A percentile compares a stretch with the other conserved stretches of the same genome.
Evolutionary conservation across 1,140 invertebrate species (phyloP).

Genomic region (Whitmania pigra): DNA sequence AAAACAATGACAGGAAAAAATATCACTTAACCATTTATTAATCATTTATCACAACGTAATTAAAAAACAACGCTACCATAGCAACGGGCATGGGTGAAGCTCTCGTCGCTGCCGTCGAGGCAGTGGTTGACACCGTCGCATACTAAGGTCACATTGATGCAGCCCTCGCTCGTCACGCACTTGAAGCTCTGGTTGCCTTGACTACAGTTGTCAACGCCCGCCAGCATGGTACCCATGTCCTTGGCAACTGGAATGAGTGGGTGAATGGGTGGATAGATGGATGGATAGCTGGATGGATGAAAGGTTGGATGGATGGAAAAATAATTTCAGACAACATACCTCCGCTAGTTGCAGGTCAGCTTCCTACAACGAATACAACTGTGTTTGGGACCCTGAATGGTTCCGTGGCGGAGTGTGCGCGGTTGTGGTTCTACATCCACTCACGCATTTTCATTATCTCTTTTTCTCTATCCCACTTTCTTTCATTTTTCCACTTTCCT

Average conservation of each 20-base stretch:
- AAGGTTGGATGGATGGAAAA: too few relatives aligned
- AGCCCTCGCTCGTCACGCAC: not conserved
- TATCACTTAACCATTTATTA: too few relatives aligned
- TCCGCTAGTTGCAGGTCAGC: too few relatives aligned
- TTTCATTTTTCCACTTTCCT: not conserved
- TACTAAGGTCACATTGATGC: slow-evolving; percentile 13
- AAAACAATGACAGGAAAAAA: too few relatives aligned
- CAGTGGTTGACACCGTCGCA: slow-evolving; percentile 20
- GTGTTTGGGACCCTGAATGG: too few relatives aligned
- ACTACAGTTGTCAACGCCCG: not conserved
- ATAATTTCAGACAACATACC: too few relatives aligned
- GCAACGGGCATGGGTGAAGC: slow-evolving; percentile 16
- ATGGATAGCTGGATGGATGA: too few relatives aligned
- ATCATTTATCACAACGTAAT: too few relatives aligned
- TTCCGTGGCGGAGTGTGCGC: too few relatives aligned
- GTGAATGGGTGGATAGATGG: too few relatives aligned
- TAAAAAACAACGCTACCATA: not conserved
- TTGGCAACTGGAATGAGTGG: too few relatives aligned
- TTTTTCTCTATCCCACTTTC: not conserved
- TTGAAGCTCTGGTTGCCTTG: slow-evolving; percentile 11
- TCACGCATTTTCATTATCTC: not conserved
- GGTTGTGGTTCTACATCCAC: not conserved
- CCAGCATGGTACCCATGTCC: not conserved
- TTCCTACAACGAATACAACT: too few relatives aligned
- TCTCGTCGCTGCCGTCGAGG: slow-evolving; percentile 19